Evolutionary conservation across 2,113 vertebrate genomes (phyloP), one percentile per base, ranked within the genome.

Genomic region (Turnix velox): DNA sequence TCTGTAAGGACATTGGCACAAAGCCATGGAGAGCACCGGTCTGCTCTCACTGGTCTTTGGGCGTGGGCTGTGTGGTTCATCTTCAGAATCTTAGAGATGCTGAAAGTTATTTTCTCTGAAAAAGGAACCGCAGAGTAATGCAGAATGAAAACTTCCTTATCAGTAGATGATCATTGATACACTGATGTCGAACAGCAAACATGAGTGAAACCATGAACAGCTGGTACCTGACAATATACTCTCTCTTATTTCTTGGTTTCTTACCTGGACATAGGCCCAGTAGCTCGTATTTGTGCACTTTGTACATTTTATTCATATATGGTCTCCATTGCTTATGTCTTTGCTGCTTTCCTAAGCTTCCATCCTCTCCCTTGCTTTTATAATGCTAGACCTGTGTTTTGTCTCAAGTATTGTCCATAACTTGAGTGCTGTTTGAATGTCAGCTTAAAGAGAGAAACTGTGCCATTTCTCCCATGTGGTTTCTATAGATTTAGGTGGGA

Each of bases 311-410:
- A 75, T 51, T 93, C 83, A 77, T 35, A 19, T 30, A 6, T 30
- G 75, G 62, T 90, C 62, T 82, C 27, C 16, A 1, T 30, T 87
- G 72, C 65, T 80, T 62, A 10, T 74, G 35, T 82, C 82, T 68
- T 30, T 95, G 73, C 80, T 62, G 75, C 90, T 94, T 90, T 71
- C 52, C 81, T 75, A 63, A 73, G 79, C 35, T 73, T 78, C 84
- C 72, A 73, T 86, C 74, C 74, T 84, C 51, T 43, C 10, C 88
- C 55, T 79, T 77, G 76, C 90, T 75, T 74, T 81, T 93, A 88
- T 76, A 86, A 68, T 7, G 4, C 57, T 92, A 79, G 57, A 59
- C 37, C 65, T 35, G 72, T 89, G 33, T 52, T 87, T 94, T 92
- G 69, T 91, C 78, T 76, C 82, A 71, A 65, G 75, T 61, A 25